A percentile compares a stretch with the other conserved stretches of the same genome.
Conservation (phyloP, 2,888 invertebrate species). For the Dendrolimus pini region DNA sequence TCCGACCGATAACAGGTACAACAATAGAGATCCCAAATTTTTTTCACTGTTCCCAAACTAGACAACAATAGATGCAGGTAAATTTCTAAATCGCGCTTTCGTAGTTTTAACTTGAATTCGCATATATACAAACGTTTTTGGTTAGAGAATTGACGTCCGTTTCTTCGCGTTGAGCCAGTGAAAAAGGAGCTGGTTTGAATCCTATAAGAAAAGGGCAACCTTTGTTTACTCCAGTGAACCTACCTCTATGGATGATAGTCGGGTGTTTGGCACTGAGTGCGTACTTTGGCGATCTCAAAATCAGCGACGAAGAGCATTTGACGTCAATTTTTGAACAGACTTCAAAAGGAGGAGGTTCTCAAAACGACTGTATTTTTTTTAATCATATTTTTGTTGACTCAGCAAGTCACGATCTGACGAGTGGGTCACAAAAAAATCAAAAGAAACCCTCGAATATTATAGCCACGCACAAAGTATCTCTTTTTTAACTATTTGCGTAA, state of each 20-base stretch:
- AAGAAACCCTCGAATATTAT: too few relatives aligned
- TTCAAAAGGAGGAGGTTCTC: neutral
- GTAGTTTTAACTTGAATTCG: conserved; percentile 32
- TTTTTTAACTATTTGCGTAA: too few relatives aligned
- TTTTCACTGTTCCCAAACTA: conserved; percentile 28
- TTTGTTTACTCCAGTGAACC: conserved; percentile 35
- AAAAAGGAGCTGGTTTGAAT: conserved; percentile 46
- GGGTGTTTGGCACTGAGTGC: conserved; percentile 59
- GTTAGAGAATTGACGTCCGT: conserved; percentile 45
- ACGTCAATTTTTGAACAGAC: conserved; percentile 39
- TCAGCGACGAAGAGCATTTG: conserved; percentile 59
- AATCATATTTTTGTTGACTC: neutral
- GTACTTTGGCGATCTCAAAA: conserved; percentile 34
- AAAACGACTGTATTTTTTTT: neutral
- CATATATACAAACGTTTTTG: conserved; percentile 18
- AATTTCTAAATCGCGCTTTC: conserved; percentile 45
- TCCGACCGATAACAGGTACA: conserved; percentile 11
- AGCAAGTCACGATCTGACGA: too few relatives aligned
- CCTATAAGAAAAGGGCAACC: conserved; percentile 16
- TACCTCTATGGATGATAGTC: conserved; percentile 49
- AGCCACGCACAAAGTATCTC: too few relatives aligned
- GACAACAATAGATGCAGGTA: conserved; percentile 51
- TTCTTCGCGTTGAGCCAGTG: conserved; percentile 62
- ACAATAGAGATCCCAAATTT: conserved; percentile 31
- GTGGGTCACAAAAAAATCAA: too few relatives aligned